These are phyloP conservation scores for Ditula angustiorana DNA, from an alignment of 2,888 invertebrate genomes.

Conservation along the genomic window DNA sequence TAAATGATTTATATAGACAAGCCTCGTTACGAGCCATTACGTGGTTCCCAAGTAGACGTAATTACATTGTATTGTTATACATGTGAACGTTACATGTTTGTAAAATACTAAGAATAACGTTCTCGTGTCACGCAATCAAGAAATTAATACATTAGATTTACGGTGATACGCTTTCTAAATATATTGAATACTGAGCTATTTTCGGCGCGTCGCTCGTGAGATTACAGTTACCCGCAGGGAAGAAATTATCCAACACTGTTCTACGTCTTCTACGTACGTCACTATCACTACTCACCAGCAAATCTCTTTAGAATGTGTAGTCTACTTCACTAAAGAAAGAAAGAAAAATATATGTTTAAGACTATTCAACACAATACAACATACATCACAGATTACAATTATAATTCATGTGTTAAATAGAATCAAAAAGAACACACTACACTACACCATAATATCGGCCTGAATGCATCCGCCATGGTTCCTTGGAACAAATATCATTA, in stretches of 20 bases:
- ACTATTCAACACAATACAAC: no score
- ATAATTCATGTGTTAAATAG: no score
- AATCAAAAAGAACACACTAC: no score
- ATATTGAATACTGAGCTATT: not conserved
- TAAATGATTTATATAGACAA: not conserved
- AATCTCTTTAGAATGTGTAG: not conserved
- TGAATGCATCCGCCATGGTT: no score
- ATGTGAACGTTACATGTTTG: conserved; percentile 22
- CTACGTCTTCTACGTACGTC: no score
- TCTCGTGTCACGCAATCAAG: conserved; percentile 6
- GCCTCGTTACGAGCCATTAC: not conserved
- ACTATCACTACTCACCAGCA: not conserved
- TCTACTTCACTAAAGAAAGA: no score
- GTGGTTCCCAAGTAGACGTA: conserved; percentile 13
- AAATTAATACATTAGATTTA: not conserved
- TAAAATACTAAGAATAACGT: conserved; percentile 24
- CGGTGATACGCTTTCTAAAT: not conserved
- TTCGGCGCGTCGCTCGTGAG: not conserved
- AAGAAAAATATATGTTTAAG: no score
- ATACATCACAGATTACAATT: no score
- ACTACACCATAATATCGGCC: no score
- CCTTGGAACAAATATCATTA: no score
- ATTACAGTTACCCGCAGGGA: not conserved
- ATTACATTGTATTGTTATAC: conserved; percentile 33
- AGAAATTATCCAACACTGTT: no score